Conservation (phyloP, 2,113 vertebrate species). For the Hydropotes inermis region DNA sequence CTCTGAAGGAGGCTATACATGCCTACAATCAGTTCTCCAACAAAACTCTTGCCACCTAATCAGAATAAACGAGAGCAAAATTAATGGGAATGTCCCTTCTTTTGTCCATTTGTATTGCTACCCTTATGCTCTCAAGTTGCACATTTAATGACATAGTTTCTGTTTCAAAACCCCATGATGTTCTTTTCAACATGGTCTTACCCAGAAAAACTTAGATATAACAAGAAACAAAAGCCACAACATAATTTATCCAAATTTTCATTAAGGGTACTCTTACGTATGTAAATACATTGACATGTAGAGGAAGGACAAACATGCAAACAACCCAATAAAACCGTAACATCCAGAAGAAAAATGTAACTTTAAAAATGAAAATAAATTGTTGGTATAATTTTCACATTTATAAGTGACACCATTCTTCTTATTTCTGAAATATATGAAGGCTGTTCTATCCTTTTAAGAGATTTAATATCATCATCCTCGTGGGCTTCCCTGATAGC, state of each 20-base stretch:
- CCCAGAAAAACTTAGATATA: background rate
- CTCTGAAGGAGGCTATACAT: background rate
- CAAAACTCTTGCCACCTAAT: background rate
- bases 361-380: background rate
- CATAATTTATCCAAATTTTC: slow-evolving; percentile 2
- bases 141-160: background rate
- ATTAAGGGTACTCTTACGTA: background rate
- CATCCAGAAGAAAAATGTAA: background rate
- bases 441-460: slow-evolving; percentile 1
- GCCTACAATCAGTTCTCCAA: background rate
- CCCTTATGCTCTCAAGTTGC: background rate
- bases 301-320: background rate
- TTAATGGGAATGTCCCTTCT: background rate
- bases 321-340: background rate
- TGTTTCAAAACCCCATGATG: slow-evolving; percentile 3
- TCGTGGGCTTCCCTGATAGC: background rate
- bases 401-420: background rate
- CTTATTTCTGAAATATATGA: background rate
- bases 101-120: background rate
- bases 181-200: background rate
- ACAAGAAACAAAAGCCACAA: background rate
- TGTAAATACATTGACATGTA: background rate
- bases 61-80: background rate
- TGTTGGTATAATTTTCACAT: background rate
- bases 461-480: background rate